Evolutionary conservation across 2,113 vertebrate genomes (phyloP).

Genomic region (Lethenteron reissneri): DNA sequence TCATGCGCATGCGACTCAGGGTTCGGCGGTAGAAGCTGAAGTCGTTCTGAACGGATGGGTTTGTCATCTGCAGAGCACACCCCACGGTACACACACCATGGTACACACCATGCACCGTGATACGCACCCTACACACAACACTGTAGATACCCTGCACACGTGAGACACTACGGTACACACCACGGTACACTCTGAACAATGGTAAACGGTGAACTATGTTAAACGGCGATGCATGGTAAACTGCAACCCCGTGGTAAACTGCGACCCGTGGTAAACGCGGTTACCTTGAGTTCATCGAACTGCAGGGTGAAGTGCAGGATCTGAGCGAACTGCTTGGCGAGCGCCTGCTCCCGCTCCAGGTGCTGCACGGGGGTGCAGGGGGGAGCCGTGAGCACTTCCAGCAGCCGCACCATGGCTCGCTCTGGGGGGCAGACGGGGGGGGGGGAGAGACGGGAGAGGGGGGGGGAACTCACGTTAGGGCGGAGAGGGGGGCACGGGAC

Average conservation of each 20-base stretch:
- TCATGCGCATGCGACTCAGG: constrained; percentile 3
- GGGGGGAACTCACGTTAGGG: not conserved
- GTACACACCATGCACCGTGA: too few species aligned
- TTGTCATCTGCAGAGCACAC: not conserved
- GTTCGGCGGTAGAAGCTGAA: constrained; percentile 5
- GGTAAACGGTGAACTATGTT: too few species aligned
- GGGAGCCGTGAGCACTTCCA: constrained; percentile 3
- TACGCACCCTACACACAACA: too few species aligned
- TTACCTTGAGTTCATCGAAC: constrained; percentile 1
- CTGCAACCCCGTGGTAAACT: too few species aligned
- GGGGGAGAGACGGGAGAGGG: not conserved
- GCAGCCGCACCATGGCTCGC: not conserved
- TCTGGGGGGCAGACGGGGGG: not conserved
- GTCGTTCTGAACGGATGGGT: constrained; percentile 1
- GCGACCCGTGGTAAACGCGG: too few species aligned
- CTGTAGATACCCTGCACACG: too few species aligned
- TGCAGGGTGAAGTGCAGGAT: constrained; percentile 4
- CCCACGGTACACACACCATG: too few species aligned
- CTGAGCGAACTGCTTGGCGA: constrained; percentile 2
- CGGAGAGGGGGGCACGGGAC: too few species aligned
- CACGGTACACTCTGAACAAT: too few species aligned
- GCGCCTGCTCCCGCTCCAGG: constrained; percentile 2
- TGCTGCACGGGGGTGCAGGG: constrained; percentile 4
- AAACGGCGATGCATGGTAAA: too few species aligned
- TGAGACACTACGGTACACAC: too few species aligned